Evolutionary conservation across 1,140 invertebrate species (phyloP).

Genomic region (Drosophila sp.): DNA sequence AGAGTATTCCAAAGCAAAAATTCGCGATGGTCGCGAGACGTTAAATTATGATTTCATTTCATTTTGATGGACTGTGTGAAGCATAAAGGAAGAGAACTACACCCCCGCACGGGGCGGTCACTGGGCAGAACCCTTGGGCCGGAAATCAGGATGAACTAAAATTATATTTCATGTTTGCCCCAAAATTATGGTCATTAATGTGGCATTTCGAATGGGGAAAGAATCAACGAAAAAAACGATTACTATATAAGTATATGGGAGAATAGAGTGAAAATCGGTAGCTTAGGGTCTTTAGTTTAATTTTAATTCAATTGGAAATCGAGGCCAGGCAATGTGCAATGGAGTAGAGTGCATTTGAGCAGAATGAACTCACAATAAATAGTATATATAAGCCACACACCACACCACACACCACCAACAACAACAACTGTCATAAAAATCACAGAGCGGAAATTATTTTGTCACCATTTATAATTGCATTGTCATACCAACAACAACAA

Average conservation of each 20-base stretch:
- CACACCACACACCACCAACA: conserved; percentile 24
- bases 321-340: conserved; percentile 17
- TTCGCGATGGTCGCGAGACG: conserved; percentile 55
- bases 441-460: conserved; percentile 82
- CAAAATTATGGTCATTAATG: conserved; percentile 73
- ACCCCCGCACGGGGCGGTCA: conserved; percentile 5
- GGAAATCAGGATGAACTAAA: conserved; percentile 71
- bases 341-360: conserved; percentile 51
- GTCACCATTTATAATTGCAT: conserved; percentile 83
- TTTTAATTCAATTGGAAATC: conserved; percentile 66
- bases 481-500: conserved; percentile 65
- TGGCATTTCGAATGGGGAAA: background rate
- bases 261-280: background rate
- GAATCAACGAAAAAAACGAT: no score
- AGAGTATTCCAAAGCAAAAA: conserved; percentile 32
- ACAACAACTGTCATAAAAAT: conserved; percentile 82
- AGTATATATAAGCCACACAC: background rate
- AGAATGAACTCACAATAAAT: conserved; percentile 35
- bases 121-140: conserved; percentile 31
- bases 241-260: no score
- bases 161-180: conserved; percentile 47
- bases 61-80: conserved; percentile 11
- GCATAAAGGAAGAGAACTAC: conserved; percentile 14
- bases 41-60: conserved; percentile 76
- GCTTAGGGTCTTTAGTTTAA: conserved; percentile 39